Conservation (phyloP, 2,888 invertebrate species). For the Erebia epiphron region DNA sequence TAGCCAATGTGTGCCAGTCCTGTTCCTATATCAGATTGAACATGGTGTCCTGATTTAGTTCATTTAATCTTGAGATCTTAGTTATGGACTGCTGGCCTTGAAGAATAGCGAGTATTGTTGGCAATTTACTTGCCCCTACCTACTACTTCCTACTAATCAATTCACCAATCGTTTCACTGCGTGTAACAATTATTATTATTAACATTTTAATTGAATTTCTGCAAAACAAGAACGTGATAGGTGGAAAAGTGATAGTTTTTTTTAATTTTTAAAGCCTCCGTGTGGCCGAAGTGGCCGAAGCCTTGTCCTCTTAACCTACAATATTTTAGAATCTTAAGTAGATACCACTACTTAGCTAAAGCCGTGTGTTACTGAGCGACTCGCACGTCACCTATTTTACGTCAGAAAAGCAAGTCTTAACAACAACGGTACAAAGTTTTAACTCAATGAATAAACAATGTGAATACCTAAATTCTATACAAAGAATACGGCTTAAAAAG, state of each 20-base stretch:
- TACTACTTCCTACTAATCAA: neutral
- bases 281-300: neutral
- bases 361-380: too few species aligned
- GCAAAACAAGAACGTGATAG: slow-evolving; percentile 1
- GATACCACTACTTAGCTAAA: too few species aligned
- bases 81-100: slow-evolving; percentile 10
- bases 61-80: too few species aligned
- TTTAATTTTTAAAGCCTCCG: neutral
- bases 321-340: too few species aligned
- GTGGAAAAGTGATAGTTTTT: neutral
- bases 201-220: neutral
- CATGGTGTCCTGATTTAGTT: neutral
- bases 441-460: too few species aligned
- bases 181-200: slow-evolving; percentile 19
- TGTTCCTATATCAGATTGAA: neutral
- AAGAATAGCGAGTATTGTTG: neutral
- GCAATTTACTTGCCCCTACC: neutral
- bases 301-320: too few species aligned
- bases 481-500: too few species aligned
- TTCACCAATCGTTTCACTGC: slow-evolving; percentile 8
- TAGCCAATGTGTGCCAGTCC: too few species aligned
- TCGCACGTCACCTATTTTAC: too few species aligned
- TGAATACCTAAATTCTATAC: too few species aligned
- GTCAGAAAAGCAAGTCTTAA: too few species aligned
- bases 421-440: too few species aligned